Base-by-base conservation (phyloP, 2,888 invertebrate species). In the Baronia brevicornis region DNA sequence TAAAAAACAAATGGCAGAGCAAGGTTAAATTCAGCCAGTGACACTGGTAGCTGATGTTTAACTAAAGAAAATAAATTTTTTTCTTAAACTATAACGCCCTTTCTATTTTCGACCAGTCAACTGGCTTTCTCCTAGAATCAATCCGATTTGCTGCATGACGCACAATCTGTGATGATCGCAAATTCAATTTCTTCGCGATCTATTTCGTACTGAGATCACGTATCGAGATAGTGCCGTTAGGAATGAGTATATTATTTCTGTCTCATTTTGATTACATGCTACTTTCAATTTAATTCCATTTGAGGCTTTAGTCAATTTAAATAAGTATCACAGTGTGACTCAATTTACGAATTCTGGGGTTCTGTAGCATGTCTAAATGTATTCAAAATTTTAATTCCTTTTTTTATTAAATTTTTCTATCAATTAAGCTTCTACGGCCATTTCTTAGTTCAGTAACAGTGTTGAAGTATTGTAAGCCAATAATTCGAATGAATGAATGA, bases 121-220 rank as follows among this genome's bases (percentile, higher is more conserved):
- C 31, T 55, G 49, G 65, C 72, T 72, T 72, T 72, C 72, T 57
- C 68, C 56, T 54, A 62, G 67, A 67, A 59, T 54, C 43, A 43
- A 49, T 61, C 54, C 47, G 49, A 49, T 42, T 38, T 43, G 39
- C 38, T 51, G 44, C 41, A 44, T 47, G 46, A 33, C 25, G 31
- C 10, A 25, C 43, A 33, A 32, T 14, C 15, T n/a, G 20, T 25
- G 36, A 23, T 23, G 38, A 38, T 38, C 36, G 33, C 36, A 27
- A 36, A 36, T 36, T 30, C 30, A 36, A 27, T 21, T 30, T 9
- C 21, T 21, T 21, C 20, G 9, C 18, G 21, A 5, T n/a, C n/a
- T n/a, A n/a, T 18, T 27, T 18, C 10, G 35, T 17, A 36, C 17
- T 4, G 30, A 30, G 18, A 30, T 36, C 35, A 36, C 35, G 35